A percentile compares a stretch with the other conserved stretches of the same genome.
These are phyloP conservation scores for Vollenhovia emeryi DNA, from an alignment of 1,140 invertebrate genomes.

Conservation along the genomic window DNA sequence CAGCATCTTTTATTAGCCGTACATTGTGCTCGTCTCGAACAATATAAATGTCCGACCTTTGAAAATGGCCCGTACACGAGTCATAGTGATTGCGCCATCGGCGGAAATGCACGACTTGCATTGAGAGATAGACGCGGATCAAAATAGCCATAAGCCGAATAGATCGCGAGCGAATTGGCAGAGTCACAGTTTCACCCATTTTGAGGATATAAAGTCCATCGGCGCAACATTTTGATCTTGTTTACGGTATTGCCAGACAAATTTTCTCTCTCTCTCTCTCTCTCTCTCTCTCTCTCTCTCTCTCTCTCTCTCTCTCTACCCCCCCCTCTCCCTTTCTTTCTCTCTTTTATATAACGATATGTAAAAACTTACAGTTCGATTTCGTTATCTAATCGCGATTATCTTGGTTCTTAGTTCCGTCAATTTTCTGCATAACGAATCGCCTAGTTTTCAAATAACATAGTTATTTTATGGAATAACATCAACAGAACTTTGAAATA, in stretches of 20 bases:
- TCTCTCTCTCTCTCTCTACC: not conserved
- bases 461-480: not conserved
- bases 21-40: constrained; percentile 25
- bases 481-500: not conserved
- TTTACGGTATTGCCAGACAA: constrained; percentile 18
- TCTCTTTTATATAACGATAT: not conserved
- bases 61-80: not conserved
- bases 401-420: not conserved
- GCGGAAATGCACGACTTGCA: not conserved
- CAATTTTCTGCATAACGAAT: not conserved
- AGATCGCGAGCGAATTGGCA: not conserved
- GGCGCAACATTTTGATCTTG: constrained; percentile 3
- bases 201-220: constrained; percentile 5
- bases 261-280: too few relatives aligned
- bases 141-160: constrained; percentile 31
- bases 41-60: constrained; percentile 31
- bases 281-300: not conserved
- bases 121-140: not conserved
- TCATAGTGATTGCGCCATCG: not conserved
- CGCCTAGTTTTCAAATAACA: not conserved
- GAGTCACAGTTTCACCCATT: constrained; percentile 40
- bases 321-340: too few relatives aligned
- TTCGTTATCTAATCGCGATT: not conserved
- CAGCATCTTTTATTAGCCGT: constrained; percentile 31
- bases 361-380: not conserved